Evolutionary conservation across 2,888 invertebrate genomes (phyloP).

Genomic region (Copidosoma aretas): DNA sequence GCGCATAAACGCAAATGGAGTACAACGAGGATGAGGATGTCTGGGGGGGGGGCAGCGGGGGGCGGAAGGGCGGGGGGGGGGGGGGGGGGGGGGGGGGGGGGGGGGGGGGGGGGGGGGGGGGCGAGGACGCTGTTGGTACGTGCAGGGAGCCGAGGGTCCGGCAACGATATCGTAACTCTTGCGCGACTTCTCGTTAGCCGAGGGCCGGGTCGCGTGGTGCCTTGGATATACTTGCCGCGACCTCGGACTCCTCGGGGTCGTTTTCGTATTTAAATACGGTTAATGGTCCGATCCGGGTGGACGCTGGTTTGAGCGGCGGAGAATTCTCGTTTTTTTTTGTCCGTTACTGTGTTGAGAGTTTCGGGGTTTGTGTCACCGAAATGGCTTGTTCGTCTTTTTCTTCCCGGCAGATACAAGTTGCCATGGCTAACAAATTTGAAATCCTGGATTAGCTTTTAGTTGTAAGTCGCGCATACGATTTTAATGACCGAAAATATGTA

Average conservation of each 20-base stretch:
- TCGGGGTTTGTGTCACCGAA: too few species aligned
- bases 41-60: not conserved
- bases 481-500: too few species aligned
- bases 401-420: too few species aligned
- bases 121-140: not conserved
- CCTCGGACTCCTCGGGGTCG: too few species aligned
- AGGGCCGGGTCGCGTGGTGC: constrained; percentile 33
- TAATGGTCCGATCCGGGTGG: constrained; percentile 44
- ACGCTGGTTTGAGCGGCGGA: too few species aligned
- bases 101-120: not conserved
- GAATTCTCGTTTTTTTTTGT: too few species aligned
- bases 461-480: too few species aligned
- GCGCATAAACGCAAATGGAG: constrained; percentile 50
- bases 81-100: not conserved
- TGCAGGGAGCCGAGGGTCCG: not conserved
- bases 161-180: constrained; percentile 46
- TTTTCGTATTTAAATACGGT: constrained; percentile 51
- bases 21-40: constrained; percentile 20
- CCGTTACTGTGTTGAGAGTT: too few species aligned
- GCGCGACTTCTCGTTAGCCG: constrained; percentile 50
- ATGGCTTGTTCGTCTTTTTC: too few species aligned
- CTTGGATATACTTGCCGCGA: constrained; percentile 41
- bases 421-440: too few species aligned
- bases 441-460: too few species aligned
- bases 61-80: not conserved